Conservation (phyloP, 2,113 vertebrate species). For the Sprattus sprattus region DNA sequence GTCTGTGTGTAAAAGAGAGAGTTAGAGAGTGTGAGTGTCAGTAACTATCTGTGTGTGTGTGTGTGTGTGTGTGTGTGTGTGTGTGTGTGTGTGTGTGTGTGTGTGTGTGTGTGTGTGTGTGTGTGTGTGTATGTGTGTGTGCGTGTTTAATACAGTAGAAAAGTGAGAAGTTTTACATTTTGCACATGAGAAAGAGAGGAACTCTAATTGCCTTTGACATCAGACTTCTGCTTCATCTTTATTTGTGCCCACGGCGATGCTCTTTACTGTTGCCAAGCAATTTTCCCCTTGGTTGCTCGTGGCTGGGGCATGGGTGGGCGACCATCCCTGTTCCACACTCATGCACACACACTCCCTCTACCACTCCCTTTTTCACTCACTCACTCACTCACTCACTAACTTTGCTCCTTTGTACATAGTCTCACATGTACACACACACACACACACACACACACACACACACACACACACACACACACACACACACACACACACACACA, state of each 20-base stretch:
- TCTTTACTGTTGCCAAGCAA: constrained; percentile 26
- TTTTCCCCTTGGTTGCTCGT: constrained; percentile 43
- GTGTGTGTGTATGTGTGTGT: background rate
- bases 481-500: background rate
- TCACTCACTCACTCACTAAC: background rate
- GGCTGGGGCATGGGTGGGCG: constrained; percentile 34
- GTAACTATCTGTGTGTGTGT: background rate
- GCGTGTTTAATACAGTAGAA: background rate
- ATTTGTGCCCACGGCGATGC: constrained; percentile 30
- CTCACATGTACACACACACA: constrained; percentile 15
- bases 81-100: constrained; percentile 2
- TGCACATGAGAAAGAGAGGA: background rate
- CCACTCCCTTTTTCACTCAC: background rate
- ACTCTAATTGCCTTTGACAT: constrained; percentile 33
- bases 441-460: constrained; percentile 3
- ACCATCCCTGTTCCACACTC: constrained; percentile 7
- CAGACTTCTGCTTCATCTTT: background rate
- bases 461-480: background rate
- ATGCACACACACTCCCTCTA: background rate
- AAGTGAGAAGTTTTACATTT: background rate
- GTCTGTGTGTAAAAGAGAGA: no score
- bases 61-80: background rate
- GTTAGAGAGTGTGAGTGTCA: background rate
- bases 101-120: background rate
- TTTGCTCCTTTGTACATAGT: background rate